phyloP scores from a whole-genome alignment of 2,888 invertebrate species.

The Ennomos fuscantarius region DNA sequence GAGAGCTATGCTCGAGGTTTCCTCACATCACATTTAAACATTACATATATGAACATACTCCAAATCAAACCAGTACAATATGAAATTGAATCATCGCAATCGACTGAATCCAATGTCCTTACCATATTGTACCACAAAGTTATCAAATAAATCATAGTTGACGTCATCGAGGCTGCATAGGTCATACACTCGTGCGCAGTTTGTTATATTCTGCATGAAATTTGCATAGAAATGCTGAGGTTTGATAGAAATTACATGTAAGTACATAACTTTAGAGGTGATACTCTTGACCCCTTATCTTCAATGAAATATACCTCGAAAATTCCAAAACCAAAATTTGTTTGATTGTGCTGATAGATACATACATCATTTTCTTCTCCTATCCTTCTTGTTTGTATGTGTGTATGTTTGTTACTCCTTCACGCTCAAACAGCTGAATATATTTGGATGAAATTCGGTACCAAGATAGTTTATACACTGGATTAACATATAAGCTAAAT shows the following conservation, averaged over 20 bases:
- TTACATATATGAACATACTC: background rate
- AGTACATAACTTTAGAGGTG: conserved; percentile 2
- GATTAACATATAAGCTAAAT: too few relatives aligned
- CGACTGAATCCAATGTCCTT: background rate
- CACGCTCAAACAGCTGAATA: too few relatives aligned
- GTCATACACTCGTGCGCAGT: conserved; percentile 58
- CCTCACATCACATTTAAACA: too few relatives aligned
- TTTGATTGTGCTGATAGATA: too few relatives aligned
- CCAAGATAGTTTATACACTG: too few relatives aligned
- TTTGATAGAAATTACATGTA: conserved; percentile 14
- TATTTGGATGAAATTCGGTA: too few relatives aligned
- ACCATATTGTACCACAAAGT: background rate
- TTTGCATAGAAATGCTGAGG: conserved; percentile 59
- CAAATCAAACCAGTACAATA: background rate
- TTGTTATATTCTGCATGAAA: conserved; percentile 46
- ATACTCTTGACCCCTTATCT: conserved; percentile 4
- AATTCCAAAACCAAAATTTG: background rate
- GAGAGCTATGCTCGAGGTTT: too few relatives aligned
- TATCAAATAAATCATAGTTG: conserved; percentile 36
- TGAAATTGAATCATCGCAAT: conserved; percentile 6
- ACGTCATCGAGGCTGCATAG: conserved; percentile 65
- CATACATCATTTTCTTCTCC: too few relatives aligned
- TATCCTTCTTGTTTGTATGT: too few relatives aligned
- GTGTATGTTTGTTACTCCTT: too few relatives aligned
- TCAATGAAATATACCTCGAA: background rate